Conservation (phyloP, 1,140 invertebrate genomes). For the Drosophila ficusphila region DNA sequence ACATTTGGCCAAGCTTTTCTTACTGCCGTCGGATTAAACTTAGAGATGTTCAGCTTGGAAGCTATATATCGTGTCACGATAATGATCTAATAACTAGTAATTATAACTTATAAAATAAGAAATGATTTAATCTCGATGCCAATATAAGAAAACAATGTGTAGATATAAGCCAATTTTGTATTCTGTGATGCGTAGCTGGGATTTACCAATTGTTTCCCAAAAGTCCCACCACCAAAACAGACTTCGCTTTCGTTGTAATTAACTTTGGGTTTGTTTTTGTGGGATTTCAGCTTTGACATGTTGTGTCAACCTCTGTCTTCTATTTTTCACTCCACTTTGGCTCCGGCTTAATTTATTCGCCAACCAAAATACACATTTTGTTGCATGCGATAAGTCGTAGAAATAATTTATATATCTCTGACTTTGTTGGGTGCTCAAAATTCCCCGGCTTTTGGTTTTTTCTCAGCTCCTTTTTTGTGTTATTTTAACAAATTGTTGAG, state of each 20-base stretch:
- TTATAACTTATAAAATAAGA: too few relatives aligned
- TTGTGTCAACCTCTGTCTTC: constrained; percentile 17
- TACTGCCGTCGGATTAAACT: neutral
- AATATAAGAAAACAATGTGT: too few relatives aligned
- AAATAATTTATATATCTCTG: constrained; percentile 36
- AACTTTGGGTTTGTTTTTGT: constrained; percentile 42
- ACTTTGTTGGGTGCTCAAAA: constrained; percentile 30
- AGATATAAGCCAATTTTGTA: too few relatives aligned
- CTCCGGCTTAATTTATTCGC: constrained; percentile 23
- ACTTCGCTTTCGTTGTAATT: constrained; percentile 14
- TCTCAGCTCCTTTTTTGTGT: constrained; percentile 13
- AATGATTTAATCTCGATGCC: too few relatives aligned
- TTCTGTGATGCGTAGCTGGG: too few relatives aligned
- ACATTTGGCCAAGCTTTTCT: constrained; percentile 15
- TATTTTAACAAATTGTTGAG: constrained; percentile 53
- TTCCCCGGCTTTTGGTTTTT: neutral
- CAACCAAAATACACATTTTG: constrained; percentile 7
- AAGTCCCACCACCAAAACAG: neutral
- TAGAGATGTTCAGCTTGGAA: too few relatives aligned
- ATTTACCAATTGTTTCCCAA: too few relatives aligned
- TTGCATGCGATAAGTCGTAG: constrained; percentile 26
- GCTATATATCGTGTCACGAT: too few relatives aligned
- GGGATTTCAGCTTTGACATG: constrained; percentile 37
- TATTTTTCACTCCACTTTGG: neutral
- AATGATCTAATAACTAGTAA: too few relatives aligned